A percentile compares a stretch with the other conserved stretches of the same genome.
Evolutionary conservation across 2,113 vertebrate species (phyloP).

Genomic region (Daphoenositta chrysoptera): DNA sequence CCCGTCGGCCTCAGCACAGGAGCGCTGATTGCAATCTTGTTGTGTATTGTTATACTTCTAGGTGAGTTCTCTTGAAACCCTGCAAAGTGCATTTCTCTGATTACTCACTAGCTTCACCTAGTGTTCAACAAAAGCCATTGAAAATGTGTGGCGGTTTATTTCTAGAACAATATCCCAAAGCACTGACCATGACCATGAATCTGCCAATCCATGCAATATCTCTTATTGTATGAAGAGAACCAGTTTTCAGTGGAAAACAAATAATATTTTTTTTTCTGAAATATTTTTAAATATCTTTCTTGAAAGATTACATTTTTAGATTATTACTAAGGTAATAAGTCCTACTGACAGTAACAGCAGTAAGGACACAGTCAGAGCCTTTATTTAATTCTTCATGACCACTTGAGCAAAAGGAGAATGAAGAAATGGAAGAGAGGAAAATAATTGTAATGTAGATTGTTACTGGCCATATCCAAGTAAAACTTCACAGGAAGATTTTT

Average conservation of each 20-base stretch:
- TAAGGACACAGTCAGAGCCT: background rate
- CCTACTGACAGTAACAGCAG: background rate
- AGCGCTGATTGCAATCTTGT: slow-evolving; percentile 91
- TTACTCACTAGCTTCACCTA: background rate
- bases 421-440: background rate
- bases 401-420: background rate
- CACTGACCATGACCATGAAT: background rate
- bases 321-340: background rate
- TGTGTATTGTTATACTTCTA: slow-evolving; percentile 92
- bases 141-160: background rate
- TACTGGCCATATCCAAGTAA: background rate
- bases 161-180: background rate
- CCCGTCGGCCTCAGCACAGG: slow-evolving; percentile 97
- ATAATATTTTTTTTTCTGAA: background rate
- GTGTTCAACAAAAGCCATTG: background rate
- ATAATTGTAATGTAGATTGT: background rate
- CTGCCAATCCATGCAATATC: background rate
- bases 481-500: background rate
- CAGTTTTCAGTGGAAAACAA: background rate
- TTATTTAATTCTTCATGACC: background rate
- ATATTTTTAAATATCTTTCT: background rate
- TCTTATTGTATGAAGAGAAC: background rate
- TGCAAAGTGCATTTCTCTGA: background rate
- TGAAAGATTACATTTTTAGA: background rate
- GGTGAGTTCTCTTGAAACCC: slow-evolving; percentile 74